These are phyloP conservation scores for Fulmarus glacialis DNA, from an alignment of 2,113 vertebrate genomes.

Conservation along the genomic window DNA sequence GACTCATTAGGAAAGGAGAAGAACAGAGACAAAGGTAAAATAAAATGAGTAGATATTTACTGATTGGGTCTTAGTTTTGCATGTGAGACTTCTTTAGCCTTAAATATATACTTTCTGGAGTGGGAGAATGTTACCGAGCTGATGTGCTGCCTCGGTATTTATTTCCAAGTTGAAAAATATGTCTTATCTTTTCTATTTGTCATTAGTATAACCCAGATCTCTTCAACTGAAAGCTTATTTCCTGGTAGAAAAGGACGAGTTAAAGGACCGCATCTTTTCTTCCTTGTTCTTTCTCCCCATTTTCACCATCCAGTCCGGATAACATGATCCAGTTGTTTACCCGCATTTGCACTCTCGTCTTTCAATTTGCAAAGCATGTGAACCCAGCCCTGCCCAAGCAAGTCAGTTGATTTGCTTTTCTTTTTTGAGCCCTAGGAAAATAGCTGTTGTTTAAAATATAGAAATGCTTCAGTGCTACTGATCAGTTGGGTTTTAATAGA, in stretches of 20 bases:
- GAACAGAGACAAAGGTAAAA: slow-evolving; percentile 94
- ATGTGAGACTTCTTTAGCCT: background rate
- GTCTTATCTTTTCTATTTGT: background rate
- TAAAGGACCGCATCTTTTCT: background rate
- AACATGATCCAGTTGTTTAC: background rate
- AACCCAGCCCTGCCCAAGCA: background rate
- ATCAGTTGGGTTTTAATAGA: background rate
- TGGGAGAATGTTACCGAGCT: background rate
- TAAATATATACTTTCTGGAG: background rate
- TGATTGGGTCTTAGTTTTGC: background rate
- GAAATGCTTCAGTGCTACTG: background rate
- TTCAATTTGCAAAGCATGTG: background rate
- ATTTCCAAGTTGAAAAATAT: background rate
- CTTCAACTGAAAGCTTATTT: background rate
- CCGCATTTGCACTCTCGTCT: background rate
- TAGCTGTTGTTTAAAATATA: background rate
- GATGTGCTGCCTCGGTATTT: background rate
- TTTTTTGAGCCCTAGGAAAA: background rate
- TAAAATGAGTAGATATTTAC: background rate
- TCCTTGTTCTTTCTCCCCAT: background rate
- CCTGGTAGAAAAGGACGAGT: background rate
- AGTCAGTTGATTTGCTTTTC: background rate
- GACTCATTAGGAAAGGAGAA: slow-evolving; percentile 97
- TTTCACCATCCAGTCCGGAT: background rate
- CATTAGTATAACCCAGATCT: background rate